phyloP scores from a whole-genome alignment of 2,797 vertebrate genomes.

The Urophycis tenuis region DNA sequence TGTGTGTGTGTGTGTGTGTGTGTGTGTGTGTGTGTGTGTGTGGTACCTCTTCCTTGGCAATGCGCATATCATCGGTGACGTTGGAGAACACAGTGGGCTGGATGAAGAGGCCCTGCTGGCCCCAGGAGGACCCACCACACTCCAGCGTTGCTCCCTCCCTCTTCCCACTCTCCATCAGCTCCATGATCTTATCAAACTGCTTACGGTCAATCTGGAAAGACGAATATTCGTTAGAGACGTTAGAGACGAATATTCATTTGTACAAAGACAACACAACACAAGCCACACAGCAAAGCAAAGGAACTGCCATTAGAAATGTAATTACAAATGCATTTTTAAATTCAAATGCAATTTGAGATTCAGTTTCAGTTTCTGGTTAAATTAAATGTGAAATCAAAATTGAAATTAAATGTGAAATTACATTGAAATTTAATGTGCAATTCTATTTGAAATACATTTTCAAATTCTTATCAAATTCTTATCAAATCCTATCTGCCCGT shows the following conservation, averaged over 20 bases:
- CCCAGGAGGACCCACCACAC: constrained; percentile 78
- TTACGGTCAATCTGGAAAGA: constrained; percentile 75
- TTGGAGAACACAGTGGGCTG: constrained; percentile 86
- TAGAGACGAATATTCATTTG: neutral
- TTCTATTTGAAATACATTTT: neutral
- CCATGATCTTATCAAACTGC: constrained; percentile 78
- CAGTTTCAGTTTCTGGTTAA: neutral
- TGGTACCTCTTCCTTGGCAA: constrained; percentile 83
- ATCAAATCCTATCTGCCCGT: neutral
- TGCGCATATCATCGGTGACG: constrained; percentile 83
- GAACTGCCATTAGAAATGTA: too few relatives aligned
- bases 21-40: too few relatives aligned
- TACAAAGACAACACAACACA: too few relatives aligned
- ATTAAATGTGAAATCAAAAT: neutral
- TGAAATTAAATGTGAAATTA: neutral
- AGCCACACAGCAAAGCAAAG: too few relatives aligned
- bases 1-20: constrained; percentile 3
- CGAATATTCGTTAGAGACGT: too few relatives aligned
- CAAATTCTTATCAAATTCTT: neutral
- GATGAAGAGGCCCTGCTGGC: constrained; percentile 79
- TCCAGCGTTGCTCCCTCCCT: constrained; percentile 82
- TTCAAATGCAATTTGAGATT: neutral
- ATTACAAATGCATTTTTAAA: too few relatives aligned
- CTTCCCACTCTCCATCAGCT: constrained; percentile 83
- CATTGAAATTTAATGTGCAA: neutral